Evolutionary conservation across 2,797 vertebrate species (phyloP).

Genomic region (Calcarius lapponicus): DNA sequence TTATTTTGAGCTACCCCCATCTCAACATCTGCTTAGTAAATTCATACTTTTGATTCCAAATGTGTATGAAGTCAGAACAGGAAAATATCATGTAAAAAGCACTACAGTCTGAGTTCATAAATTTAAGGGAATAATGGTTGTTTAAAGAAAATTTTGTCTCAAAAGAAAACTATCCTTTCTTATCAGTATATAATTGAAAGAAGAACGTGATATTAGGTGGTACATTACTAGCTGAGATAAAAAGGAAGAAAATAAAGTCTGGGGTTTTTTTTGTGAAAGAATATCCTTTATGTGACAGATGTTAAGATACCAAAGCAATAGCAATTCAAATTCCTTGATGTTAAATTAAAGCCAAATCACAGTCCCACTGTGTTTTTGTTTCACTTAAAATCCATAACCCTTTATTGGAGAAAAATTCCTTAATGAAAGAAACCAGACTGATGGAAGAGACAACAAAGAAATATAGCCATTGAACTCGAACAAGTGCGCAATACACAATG

Average conservation of each 20-base stretch:
- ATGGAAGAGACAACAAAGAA: background rate
- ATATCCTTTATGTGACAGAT: background rate
- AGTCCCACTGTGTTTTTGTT: background rate
- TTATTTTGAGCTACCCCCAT: background rate
- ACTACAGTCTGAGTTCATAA: background rate
- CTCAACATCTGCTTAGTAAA: background rate
- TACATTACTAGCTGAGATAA: background rate
- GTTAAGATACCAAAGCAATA: background rate
- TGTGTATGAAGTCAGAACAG: background rate
- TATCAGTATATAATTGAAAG: background rate
- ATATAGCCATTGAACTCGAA: background rate
- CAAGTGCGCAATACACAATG: rapidly evolving
- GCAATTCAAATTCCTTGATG: background rate
- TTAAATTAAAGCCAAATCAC: background rate
- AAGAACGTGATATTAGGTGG: background rate
- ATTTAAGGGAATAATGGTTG: background rate
- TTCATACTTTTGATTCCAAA: background rate
- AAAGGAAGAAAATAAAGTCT: background rate
- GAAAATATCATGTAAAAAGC: background rate
- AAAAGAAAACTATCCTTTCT: background rate
- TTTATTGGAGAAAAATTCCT: background rate
- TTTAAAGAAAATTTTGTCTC: background rate
- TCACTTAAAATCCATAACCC: background rate
- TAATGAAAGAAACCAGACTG: background rate
- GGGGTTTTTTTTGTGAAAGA: background rate